Evolutionary conservation across 1,140 invertebrate genomes (phyloP).

Genomic region (Drosophila pallidifrons): DNA sequence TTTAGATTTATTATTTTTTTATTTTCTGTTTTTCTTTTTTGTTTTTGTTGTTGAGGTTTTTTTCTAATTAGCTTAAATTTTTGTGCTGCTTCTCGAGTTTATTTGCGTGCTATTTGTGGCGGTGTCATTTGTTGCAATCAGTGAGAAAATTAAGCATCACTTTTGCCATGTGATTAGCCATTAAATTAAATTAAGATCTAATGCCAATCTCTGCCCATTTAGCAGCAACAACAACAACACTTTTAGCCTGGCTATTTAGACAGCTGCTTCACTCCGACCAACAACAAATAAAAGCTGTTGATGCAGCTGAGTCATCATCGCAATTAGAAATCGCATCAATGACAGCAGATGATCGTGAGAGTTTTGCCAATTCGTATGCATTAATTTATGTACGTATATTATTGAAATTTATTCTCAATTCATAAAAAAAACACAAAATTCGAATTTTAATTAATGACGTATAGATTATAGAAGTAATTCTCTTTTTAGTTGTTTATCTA

Average conservation of each 20-base stretch:
- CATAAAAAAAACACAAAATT: background rate
- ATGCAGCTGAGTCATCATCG: conserved; percentile 65
- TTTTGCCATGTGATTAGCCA: conserved; percentile 51
- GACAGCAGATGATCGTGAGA: conserved; percentile 63
- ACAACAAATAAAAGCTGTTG: background rate
- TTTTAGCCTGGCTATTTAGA: conserved; percentile 25
- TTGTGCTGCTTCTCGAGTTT: conserved; percentile 48
- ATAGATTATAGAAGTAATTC: background rate
- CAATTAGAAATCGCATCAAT: conserved; percentile 38
- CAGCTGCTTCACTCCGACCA: conserved; percentile 43
- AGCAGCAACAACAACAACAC: conserved; percentile 27
- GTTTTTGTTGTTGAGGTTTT: conserved; percentile 18
- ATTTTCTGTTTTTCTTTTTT: conserved; percentile 34
- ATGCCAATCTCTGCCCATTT: conserved; percentile 39
- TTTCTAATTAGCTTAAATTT: conserved; percentile 71
- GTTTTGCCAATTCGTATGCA: conserved; percentile 46
- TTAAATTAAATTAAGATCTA: conserved; percentile 64
- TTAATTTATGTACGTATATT: conserved; percentile 17
- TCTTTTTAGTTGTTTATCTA: background rate
- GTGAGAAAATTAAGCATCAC: conserved; percentile 65
- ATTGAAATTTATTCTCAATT: conserved; percentile 12
- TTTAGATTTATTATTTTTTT: conserved; percentile 67
- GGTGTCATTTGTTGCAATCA: conserved; percentile 77
- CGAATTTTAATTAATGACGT: background rate
- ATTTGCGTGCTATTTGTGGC: conserved; percentile 43